Base-by-base conservation (phyloP, 2,888 invertebrate genomes). In the Zygogramma bicolorata region DNA sequence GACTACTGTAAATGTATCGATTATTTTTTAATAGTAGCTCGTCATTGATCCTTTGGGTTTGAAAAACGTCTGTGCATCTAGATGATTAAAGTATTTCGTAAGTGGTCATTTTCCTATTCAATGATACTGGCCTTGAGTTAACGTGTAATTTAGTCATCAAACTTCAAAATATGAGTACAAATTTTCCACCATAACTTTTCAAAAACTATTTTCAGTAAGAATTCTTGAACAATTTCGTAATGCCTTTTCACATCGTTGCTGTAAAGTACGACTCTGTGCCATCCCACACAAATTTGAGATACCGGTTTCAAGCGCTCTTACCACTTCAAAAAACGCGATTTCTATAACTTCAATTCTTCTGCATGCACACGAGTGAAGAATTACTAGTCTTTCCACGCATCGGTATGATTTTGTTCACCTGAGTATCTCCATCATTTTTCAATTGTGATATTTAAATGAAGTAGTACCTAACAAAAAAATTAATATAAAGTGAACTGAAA, bases 221-320 rank as follows among this genome's bases (percentile, higher is more conserved):
- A n/a, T n/a, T n/a, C n/a, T n/a, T n/a, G n/a, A n/a, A n/a, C n/a
- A n/a, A n/a, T n/a, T n/a, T n/a, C n/a, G n/a, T n/a, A n/a, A 18
- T 10, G 2, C 46, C 10, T 42, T 27, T 27, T 42, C 42, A 40
- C 25, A 59, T 34, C 27, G 27, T 58, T 63, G 22, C 18, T 6
- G 29, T 38, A 58, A 20, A 62, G 73, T 73, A 38, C 73, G 65
- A 27, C 69, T 40, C 73, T 73, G 66, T n/a, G 15, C 31, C 57
- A 67, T 59, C 70, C 70, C 67, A 73, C 73, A 70, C 73, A 46
- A 73, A 62, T 57, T 66, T 67, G 62, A 65, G 65, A 73, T 73
- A 73, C 70, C 73, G 70, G 73, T 73, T 73, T 53, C 63, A 46
- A 31, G 20, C 57, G 67, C 57, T 61, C 59, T 31, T 46, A 22